Percentiles rank a stretch among this genome's conserved stretches.
Evolutionary conservation across 2,113 vertebrate genomes (phyloP).

Genomic region (Xenopus tropicalis): DNA sequence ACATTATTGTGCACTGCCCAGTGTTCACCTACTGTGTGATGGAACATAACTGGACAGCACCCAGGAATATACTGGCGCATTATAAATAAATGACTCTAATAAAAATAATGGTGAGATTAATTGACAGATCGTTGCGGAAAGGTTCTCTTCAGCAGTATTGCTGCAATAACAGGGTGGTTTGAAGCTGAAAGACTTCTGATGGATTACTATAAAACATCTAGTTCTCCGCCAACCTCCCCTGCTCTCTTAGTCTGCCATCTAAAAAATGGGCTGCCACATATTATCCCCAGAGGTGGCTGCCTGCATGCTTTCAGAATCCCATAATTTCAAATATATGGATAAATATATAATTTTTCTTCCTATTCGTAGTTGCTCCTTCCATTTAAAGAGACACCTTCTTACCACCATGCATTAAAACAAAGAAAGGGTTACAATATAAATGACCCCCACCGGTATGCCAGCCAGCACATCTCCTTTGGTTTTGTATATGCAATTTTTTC

Average conservation of each 20-base stretch:
- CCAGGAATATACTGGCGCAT: background rate
- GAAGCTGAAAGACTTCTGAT: background rate
- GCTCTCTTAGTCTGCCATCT: background rate
- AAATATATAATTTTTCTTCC: too few species aligned
- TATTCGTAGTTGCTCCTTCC: too few species aligned
- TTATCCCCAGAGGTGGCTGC: background rate
- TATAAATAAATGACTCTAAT: constrained; percentile 22
- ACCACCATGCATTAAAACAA: background rate
- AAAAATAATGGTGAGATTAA: constrained; percentile 30
- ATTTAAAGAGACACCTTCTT: background rate
- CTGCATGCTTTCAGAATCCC: background rate
- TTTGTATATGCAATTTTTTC: constrained; percentile 51
- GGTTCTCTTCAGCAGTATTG: background rate
- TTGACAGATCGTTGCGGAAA: constrained; percentile 9
- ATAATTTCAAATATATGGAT: background rate
- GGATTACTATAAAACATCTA: background rate
- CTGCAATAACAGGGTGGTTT: background rate
- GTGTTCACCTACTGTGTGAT: constrained; percentile 2
- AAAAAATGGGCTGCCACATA: constrained; percentile 28
- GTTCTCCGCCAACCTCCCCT: background rate
- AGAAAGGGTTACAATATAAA: constrained; percentile 25
- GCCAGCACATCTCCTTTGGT: constrained; percentile 32
- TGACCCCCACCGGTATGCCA: background rate
- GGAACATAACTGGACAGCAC: background rate
- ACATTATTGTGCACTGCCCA: background rate